Base-by-base conservation (phyloP, 2,888 invertebrate genomes). In the Syritta pipiens region DNA sequence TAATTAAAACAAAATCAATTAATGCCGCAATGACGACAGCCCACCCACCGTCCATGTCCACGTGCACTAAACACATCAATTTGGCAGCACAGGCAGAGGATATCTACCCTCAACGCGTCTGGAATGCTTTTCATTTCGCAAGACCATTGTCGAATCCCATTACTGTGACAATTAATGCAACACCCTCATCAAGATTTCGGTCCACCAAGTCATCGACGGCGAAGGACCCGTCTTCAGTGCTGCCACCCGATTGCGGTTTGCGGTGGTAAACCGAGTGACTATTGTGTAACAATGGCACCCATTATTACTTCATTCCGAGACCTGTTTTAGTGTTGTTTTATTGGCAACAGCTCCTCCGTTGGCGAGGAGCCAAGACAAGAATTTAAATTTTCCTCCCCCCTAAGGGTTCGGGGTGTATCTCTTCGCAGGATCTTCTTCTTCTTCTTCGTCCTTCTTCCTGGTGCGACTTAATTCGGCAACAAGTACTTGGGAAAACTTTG, bases 1-100 rank as follows among this genome's bases (percentile, higher is more conserved):
- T 79, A 79, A 79, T 71, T 79, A 79, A 72, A 79, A 79, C 62
- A 74, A 79, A 74, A 74, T 77, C 79, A 79, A 79, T 74, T 79
- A 74, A 62, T 40, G 22, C 44, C 53, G 12, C 65, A 72, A 48
- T 17, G 32, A 46, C 10, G 7, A 35, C 12, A 20, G n/a, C 59
- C 19, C 17, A 19, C 2, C 4, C 6, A 7, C 3, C 10, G 9
- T 10, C 12, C 9, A 24, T 14, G 44, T 48, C 32, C 57, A 30
- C 37, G 19, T 17, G 28, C 53, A 59, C 63, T 71, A 71, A 65
- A 59, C 65, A 63, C 63, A 72, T 48, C 44, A 46, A 53, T 46
- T 60, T 44, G 14, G 46, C 24, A 19, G 49, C 32, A 40, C 17
- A 28, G 48, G 7, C 20, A n/a, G n/a, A n/a, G 49, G 10, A 10